Evolutionary conservation across 2,888 invertebrate genomes (phyloP).

Genomic region (Cosmorhoe ocellata): DNA sequence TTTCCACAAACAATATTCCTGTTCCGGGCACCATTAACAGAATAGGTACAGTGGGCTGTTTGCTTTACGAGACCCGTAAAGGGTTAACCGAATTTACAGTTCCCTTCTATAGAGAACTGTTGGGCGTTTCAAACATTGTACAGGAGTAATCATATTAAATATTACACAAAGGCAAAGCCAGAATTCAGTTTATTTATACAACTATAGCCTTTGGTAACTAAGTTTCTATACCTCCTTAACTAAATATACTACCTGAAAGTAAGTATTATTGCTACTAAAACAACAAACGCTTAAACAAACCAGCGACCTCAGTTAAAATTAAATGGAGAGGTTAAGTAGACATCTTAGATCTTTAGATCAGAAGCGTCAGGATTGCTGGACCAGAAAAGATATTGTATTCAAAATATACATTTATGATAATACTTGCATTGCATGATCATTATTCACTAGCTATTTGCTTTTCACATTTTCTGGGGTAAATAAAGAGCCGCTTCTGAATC

Average conservation of each 20-base stretch:
- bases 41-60: slow-evolving; percentile 15
- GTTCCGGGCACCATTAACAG: slow-evolving; percentile 18
- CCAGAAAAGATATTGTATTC: no score
- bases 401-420: no score
- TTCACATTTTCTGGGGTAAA: no score
- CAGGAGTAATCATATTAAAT: slow-evolving; percentile 21
- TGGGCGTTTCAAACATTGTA: slow-evolving; percentile 23
- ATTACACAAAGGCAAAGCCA: slow-evolving; percentile 20
- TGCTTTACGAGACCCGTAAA: slow-evolving; percentile 25
- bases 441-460: no score
- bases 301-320: no score
- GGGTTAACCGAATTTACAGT: slow-evolving; percentile 27
- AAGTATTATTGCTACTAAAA: no score
- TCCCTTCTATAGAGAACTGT: slow-evolving; percentile 15
- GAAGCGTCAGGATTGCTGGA: no score
- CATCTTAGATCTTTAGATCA: no score
- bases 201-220: neutral
- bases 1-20: slow-evolving; percentile 23
- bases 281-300: no score
- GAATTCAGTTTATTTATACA: slow-evolving; percentile 7
- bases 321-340: no score
- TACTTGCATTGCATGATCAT: no score
- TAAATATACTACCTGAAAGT: neutral
- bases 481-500: no score
- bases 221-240: neutral